Conservation (phyloP, 2,888 invertebrate species). For the Dicycla oo region DNA sequence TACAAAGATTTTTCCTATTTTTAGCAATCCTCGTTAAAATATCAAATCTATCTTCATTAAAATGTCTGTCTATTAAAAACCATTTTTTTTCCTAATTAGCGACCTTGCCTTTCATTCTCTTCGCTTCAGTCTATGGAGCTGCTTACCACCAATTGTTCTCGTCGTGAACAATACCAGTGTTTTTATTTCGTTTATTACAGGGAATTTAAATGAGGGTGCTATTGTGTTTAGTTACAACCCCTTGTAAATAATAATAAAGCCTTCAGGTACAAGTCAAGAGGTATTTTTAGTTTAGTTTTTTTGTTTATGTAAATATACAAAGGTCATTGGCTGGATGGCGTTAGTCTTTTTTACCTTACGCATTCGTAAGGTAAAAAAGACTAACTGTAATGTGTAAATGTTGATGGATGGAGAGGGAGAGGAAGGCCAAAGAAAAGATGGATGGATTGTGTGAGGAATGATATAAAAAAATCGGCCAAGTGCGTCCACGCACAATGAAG, state of each 20-base stretch:
- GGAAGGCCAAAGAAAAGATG: too few relatives aligned
- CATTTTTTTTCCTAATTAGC: constrained; percentile 11
- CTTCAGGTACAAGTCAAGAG: constrained; percentile 3
- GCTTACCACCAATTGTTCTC: constrained; percentile 29
- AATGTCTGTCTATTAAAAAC: not conserved
- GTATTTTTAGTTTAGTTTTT: not conserved
- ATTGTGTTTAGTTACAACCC: constrained; percentile 34
- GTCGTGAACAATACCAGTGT: constrained; percentile 28
- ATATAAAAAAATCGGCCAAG: too few relatives aligned
- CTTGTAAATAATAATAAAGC: constrained; percentile 48
- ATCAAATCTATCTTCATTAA: constrained; percentile 9
- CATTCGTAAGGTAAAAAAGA: too few relatives aligned
- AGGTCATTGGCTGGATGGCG: not conserved
- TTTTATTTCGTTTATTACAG: constrained; percentile 27
- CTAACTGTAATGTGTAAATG: too few relatives aligned
- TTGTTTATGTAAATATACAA: not conserved
- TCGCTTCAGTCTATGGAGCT: constrained; percentile 3
- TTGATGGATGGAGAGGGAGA: too few relatives aligned
- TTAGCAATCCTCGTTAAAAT: not conserved
- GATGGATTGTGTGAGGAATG: too few relatives aligned
- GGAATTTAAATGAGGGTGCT: constrained; percentile 10
- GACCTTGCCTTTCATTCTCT: constrained; percentile 2
- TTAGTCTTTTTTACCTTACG: too few relatives aligned
- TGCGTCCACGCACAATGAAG: too few relatives aligned
- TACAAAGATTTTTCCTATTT: not conserved